phyloP scores from a whole-genome alignment of 2,797 vertebrate species.

The Acropternis orthonyx region DNA sequence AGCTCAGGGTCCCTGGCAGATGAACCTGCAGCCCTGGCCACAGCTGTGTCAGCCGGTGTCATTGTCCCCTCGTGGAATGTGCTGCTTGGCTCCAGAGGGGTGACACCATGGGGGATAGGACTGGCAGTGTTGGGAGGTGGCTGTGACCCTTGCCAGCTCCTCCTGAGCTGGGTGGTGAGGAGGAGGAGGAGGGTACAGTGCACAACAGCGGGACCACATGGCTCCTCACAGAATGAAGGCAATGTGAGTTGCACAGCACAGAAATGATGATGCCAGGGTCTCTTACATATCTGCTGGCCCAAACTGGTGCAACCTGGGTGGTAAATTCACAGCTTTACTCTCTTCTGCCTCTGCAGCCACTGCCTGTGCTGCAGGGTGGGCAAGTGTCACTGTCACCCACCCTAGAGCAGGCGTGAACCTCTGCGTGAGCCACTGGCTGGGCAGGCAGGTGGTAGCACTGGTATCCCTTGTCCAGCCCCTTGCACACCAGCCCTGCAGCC shows the following conservation, averaged over 20 bases:
- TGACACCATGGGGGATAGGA: background rate
- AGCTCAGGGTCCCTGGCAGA: rapidly evolving
- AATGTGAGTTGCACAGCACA: background rate
- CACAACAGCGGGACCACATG: no score
- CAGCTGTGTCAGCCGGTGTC: background rate
- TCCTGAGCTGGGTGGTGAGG: background rate
- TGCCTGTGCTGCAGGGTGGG: background rate
- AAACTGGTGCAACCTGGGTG: background rate
- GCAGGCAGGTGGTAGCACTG: background rate
- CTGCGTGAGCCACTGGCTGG: rapidly evolving
- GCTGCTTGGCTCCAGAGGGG: background rate
- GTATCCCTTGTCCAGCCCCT: background rate
- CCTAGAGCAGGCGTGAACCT: background rate
- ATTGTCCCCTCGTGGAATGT: background rate
- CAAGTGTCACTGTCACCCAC: background rate
- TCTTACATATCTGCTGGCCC: background rate
- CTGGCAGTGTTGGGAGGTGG: background rate
- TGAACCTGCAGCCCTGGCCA: rapidly evolving
- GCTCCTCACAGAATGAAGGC: background rate
- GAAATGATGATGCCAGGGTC: rapidly evolving
- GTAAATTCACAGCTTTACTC: background rate
- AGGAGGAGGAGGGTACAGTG: background rate
- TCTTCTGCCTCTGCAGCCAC: background rate
- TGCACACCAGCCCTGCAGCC: background rate
- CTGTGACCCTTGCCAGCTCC: background rate